These are phyloP conservation scores for Ips typographus DNA, from an alignment of 1,140 invertebrate genomes.

Conservation along the genomic window DNA sequence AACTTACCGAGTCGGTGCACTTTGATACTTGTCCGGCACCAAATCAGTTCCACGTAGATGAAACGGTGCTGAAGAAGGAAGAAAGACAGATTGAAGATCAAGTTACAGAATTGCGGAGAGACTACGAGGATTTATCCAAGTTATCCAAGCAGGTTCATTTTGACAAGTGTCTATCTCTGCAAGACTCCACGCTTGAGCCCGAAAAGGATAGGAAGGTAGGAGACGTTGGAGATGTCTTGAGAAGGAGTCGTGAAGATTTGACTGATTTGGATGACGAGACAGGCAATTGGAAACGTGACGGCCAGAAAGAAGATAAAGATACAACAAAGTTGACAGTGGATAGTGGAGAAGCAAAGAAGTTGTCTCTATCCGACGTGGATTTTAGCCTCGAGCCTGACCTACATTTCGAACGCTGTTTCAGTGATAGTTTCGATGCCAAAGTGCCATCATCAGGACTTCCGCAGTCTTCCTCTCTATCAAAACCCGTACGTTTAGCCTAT, in stretches of 20 bases:
- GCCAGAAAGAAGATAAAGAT: constrained; percentile 30
- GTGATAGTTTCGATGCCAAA: constrained; percentile 33
- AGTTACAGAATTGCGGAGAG: background rate
- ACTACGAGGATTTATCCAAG: constrained; percentile 23
- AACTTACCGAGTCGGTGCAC: constrained; percentile 35
- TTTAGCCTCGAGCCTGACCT: constrained; percentile 35
- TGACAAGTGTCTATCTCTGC: constrained; percentile 26
- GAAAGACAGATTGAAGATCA: constrained; percentile 36
- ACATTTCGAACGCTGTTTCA: constrained; percentile 17
- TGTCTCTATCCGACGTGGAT: constrained; percentile 40
- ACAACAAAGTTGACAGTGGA: background rate
- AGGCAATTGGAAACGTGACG: constrained; percentile 14
- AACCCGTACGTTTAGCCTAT: background rate
- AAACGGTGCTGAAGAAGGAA: constrained; percentile 24
- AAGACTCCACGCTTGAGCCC: background rate
- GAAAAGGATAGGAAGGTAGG: constrained; percentile 27
- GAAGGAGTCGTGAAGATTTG: constrained; percentile 21
- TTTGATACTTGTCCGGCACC: constrained; percentile 35
- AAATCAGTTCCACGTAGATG: constrained; percentile 12
- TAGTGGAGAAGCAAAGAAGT: constrained; percentile 19
- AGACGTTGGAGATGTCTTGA: constrained; percentile 25
- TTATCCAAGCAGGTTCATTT: constrained; percentile 34
- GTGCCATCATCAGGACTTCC: constrained; percentile 4
- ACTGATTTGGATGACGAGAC: constrained; percentile 23
- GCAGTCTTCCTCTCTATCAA: background rate